Evolutionary conservation across 1,140 invertebrate genomes (phyloP).

Genomic region (Drosophila pectinifera): DNA sequence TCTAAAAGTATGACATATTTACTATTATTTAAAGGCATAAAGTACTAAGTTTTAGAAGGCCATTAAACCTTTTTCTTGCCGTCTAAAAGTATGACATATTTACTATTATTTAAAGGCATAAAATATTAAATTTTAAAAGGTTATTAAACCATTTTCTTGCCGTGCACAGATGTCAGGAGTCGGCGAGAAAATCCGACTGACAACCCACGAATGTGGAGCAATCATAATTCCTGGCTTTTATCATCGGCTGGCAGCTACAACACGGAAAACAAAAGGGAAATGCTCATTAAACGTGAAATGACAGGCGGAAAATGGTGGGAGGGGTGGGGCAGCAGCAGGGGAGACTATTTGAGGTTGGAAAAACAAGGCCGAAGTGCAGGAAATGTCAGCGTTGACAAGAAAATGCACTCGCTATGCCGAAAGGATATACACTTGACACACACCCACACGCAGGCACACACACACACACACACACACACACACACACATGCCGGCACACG

Average conservation of each 20-base stretch:
- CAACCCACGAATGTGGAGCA: constrained; percentile 59
- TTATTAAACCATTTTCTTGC: neutral
- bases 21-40: too few relatives aligned
- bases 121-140: neutral
- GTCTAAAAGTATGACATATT: too few relatives aligned
- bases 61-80: neutral
- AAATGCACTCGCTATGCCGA: constrained; percentile 75
- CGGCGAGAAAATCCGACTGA: constrained; percentile 9
- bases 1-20: too few relatives aligned
- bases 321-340: neutral
- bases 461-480: constrained; percentile 36
- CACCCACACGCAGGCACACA: too few relatives aligned
- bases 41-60: neutral
- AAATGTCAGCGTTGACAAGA: constrained; percentile 81
- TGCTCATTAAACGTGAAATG: constrained; percentile 76
- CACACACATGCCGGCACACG: constrained; percentile 28
- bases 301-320: constrained; percentile 19
- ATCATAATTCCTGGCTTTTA: constrained; percentile 74
- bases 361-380: constrained; percentile 74
- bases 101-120: too few relatives aligned
- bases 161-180: constrained; percentile 6
- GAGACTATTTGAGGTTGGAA: constrained; percentile 20
- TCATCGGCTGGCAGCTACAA: constrained; percentile 37
- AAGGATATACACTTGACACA: constrained; percentile 79
- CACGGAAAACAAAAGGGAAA: constrained; percentile 64